Evolutionary conservation across 2,888 invertebrate genomes (phyloP).

Genomic region (Lapara coniferarum): DNA sequence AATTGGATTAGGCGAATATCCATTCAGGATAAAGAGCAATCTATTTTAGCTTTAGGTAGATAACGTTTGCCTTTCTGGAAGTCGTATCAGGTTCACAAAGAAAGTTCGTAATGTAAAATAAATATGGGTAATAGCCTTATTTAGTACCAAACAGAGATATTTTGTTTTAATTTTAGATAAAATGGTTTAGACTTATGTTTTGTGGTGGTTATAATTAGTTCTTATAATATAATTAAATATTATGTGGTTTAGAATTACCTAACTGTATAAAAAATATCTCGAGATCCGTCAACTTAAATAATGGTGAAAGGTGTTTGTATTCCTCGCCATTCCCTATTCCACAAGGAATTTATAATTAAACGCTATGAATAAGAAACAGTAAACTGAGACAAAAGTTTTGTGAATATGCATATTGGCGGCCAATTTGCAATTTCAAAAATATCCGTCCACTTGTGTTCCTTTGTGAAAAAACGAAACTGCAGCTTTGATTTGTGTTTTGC

Average conservation of each 20-base stretch:
- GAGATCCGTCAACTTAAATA: no score
- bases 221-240: no score
- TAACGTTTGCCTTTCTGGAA: not conserved
- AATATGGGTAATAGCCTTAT: no score
- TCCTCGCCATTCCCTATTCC: slow-evolving; percentile 8
- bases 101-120: not conserved
- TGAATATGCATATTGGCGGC: slow-evolving; percentile 73
- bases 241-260: no score
- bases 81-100: not conserved
- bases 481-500: slow-evolving; percentile 37
- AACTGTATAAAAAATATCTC: no score
- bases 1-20: slow-evolving; percentile 68
- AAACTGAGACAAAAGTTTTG: slow-evolving; percentile 47
- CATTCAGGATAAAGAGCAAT: slow-evolving; percentile 52
- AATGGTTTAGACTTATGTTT: no score
- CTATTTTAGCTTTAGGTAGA: slow-evolving; percentile 36
- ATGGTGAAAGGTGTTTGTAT: not conserved
- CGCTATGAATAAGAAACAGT: slow-evolving; percentile 34
- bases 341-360: slow-evolving; percentile 40
- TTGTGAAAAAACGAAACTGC: slow-evolving; percentile 56
- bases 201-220: no score
- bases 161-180: no score
- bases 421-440: slow-evolving; percentile 77
- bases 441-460: slow-evolving; percentile 53
- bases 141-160: not conserved